These are phyloP conservation scores for Dromaius novaehollandiae DNA, from an alignment of 2,113 vertebrate genomes.

Conservation along the genomic window DNA sequence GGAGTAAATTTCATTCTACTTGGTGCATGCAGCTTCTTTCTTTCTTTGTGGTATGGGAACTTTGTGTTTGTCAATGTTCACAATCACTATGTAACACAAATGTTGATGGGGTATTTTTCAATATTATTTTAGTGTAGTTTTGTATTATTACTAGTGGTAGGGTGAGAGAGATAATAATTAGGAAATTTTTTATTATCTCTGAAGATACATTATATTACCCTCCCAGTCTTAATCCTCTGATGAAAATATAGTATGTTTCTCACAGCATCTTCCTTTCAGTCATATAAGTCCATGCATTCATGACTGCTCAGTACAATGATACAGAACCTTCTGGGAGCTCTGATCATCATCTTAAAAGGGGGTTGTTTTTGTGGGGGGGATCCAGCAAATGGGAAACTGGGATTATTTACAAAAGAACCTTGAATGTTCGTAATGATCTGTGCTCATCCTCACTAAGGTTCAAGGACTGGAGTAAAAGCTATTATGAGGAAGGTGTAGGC, in stretches of 20 bases:
- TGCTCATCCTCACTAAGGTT: not conserved
- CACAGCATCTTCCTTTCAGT: not conserved
- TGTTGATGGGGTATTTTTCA: not conserved
- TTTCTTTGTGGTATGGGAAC: not conserved
- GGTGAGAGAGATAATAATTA: not conserved
- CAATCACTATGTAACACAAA: not conserved
- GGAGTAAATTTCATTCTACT: not conserved
- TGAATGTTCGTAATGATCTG: not conserved
- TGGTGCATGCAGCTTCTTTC: not conserved
- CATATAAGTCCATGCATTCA: not conserved
- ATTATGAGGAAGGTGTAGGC: not conserved
- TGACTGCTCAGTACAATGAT: not conserved
- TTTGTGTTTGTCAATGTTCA: accelerated
- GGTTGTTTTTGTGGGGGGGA: too few relatives aligned
- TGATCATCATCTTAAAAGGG: not conserved
- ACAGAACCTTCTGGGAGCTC: not conserved
- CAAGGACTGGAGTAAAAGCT: not conserved
- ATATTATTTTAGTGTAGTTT: not conserved
- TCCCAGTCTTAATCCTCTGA: not conserved
- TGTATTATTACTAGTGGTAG: not conserved
- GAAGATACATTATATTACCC: not conserved
- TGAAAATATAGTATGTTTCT: not conserved
- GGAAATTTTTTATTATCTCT: not conserved
- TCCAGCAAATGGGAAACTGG: not conserved
- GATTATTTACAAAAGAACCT: not conserved